Percentiles rank a stretch among this genome's conserved stretches.
Evolutionary conservation across 92 coral and sea anemone species (phyloP).

Genomic region (Palythoa grandis): DNA sequence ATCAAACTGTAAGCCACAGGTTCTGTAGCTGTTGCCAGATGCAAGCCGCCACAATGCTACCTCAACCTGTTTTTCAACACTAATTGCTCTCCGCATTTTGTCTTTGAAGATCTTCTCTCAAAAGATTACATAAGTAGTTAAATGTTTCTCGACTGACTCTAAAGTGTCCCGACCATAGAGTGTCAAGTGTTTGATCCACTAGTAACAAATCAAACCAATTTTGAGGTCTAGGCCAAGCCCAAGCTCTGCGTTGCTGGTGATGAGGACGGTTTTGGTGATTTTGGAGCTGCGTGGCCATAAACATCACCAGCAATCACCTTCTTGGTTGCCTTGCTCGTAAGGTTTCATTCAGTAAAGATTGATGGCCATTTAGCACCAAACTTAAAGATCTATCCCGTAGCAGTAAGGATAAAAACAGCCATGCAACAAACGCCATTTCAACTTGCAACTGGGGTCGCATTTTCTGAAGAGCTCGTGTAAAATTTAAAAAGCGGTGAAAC

Average conservation of each 20-base stretch:
- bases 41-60: no score
- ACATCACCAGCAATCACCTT: neutral
- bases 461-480: neutral
- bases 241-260: no score
- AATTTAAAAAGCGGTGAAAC: neutral
- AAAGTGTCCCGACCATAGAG: conserved; percentile 56
- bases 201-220: no score
- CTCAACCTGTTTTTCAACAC: no score
- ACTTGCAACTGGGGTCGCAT: neutral
- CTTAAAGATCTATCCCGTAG: neutral
- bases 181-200: no score
- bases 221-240: no score
- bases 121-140: conserved; percentile 50
- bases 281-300: neutral
- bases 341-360: neutral
- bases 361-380: neutral
- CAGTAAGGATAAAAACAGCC: no score
- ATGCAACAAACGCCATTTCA: neutral
- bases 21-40: no score
- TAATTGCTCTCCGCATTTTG: conserved; percentile 47
- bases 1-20: no score
- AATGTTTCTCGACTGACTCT: conserved; percentile 55
- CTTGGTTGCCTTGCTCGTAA: neutral
- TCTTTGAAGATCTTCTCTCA: conserved; percentile 43
- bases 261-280: no score